Base-by-base conservation (phyloP, 2,888 invertebrate genomes). In the Ormyrus thymus region DNA sequence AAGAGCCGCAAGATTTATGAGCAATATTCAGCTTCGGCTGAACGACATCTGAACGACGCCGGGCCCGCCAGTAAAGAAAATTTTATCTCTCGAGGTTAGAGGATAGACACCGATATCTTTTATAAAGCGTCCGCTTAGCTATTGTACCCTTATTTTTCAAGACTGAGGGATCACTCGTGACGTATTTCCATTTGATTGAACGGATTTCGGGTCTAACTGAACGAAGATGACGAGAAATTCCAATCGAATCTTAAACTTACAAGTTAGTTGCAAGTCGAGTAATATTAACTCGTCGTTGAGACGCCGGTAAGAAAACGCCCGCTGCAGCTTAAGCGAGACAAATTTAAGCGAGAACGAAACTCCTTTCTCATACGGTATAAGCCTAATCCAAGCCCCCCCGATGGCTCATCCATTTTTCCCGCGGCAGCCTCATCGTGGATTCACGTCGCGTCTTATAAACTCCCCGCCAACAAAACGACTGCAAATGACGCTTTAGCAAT, bases 401-500 rank as follows among this genome's bases (percentile, higher is more conserved):
- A 8, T 11, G 7, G 15, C 48, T 7, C 43, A 8, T 50, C 58
- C 7, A 59, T 72, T 65, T 51, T 65, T 58, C 53, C 51, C 66
- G 53, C 29, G 13, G 13, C 50, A 68, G 84, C 85, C 83, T 82
- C 83, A 82, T 85, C 85, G 84, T 83, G 85, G 84, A 86, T 86
- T 87, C 84, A 82, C 83, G 82, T 84, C 86, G 84, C 84, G 85
- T 86, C 84, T 85, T 84, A 84, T 85, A 86, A 86, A 84, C 83
- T 58, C 77, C 80, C 77, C 70, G 78, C 85, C 84, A 82, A 84
- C 86, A 86, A 88, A 87, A 85, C 86, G 85, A 87, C 87, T 88
- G 87, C 86, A 84, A 87, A 86, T 86, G 87, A 86, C 86, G 86
- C 86, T 85, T 86, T 85, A 86, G 83, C 81, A 76, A 83, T 72